Conservation (phyloP, 1,140 invertebrate species). For the Zaprionus capensis region DNA sequence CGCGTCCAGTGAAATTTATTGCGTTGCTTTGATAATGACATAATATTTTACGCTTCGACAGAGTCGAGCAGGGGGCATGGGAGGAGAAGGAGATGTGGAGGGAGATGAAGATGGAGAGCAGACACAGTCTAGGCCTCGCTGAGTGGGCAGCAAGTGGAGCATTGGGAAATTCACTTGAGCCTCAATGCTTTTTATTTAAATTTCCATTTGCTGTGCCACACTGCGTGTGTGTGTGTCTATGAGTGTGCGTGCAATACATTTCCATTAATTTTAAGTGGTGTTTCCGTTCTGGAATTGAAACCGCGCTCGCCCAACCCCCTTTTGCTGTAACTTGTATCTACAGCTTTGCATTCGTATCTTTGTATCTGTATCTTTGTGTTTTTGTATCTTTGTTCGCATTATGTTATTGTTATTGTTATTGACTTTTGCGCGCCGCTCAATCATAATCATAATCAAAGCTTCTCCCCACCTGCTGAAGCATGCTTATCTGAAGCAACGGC, state of each 20-base stretch:
- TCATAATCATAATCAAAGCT: slow-evolving; percentile 79
- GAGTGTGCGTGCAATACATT: slow-evolving; percentile 58
- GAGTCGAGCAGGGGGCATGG: slow-evolving; percentile 11
- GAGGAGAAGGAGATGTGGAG: not conserved
- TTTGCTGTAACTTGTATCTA: not conserved
- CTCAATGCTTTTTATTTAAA: slow-evolving; percentile 70
- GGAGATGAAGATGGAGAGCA: not conserved
- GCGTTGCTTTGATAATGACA: slow-evolving; percentile 81
- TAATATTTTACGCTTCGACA: slow-evolving; percentile 83
- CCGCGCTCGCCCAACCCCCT: slow-evolving; percentile 8
- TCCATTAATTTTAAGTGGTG: slow-evolving; percentile 82
- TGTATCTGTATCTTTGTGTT: slow-evolving; percentile 29
- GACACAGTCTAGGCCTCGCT: not conserved
- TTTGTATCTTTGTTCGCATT: slow-evolving; percentile 63
- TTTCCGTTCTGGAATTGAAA: slow-evolving; percentile 36
- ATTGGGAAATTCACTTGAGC: slow-evolving; percentile 46
- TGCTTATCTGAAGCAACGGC: slow-evolving; percentile 49
- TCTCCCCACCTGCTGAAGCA: slow-evolving; percentile 62
- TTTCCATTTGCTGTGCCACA: slow-evolving; percentile 55
- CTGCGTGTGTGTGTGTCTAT: slow-evolving; percentile 14
- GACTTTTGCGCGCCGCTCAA: slow-evolving; percentile 75
- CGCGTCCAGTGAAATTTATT: slow-evolving; percentile 73
- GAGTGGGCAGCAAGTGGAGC: slow-evolving; percentile 31
- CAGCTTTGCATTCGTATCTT: not conserved
- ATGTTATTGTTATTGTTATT: slow-evolving; percentile 79